Conservation (phyloP, 1,140 invertebrate genomes). For the Ostrea denselamellosa region DNA sequence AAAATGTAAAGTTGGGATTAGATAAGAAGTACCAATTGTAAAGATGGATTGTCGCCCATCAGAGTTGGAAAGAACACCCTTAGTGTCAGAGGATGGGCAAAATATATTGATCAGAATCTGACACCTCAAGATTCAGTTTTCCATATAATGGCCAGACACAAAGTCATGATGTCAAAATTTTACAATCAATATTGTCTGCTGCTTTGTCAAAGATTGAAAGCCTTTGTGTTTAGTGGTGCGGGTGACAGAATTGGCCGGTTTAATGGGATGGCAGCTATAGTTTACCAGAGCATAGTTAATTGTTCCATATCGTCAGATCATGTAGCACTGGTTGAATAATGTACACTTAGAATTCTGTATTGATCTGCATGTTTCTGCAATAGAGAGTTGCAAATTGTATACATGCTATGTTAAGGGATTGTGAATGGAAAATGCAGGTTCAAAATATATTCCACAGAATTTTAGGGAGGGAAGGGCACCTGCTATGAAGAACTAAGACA, state of each 20-base stretch:
- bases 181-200: constrained; percentile 24
- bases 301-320: too few species aligned
- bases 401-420: too few species aligned
- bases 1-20: too few species aligned
- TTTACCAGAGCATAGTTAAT: background rate
- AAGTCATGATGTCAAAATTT: background rate
- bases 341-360: background rate
- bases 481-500: too few species aligned
- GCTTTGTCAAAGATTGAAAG: background rate
- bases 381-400: too few species aligned
- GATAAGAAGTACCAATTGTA: too few species aligned
- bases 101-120: background rate
- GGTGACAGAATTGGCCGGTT: background rate
- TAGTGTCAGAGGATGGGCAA: background rate
- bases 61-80: background rate
- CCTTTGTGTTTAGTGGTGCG: background rate
- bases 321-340: too few species aligned
- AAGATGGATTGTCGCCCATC: too few species aligned
- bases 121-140: background rate
- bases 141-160: background rate
- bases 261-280: background rate
- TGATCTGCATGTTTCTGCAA: background rate
- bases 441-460: too few species aligned
- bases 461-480: too few species aligned
- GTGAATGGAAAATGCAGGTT: too few species aligned